Evolutionary conservation across 2,113 vertebrate genomes (phyloP).

Genomic region (Hepsetus odoe): DNA sequence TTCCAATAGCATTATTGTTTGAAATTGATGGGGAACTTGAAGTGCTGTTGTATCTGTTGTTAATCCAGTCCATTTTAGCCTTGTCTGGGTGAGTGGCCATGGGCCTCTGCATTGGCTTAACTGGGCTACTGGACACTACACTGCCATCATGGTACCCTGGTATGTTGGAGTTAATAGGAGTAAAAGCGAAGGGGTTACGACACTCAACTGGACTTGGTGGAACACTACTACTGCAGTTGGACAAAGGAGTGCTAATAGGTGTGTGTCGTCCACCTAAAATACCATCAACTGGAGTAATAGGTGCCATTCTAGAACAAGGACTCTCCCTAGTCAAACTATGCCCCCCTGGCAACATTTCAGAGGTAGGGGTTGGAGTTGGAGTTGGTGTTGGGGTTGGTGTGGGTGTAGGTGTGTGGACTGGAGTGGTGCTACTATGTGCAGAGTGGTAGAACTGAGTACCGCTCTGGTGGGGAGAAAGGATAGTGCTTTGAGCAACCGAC

Average conservation of each 20-base stretch:
- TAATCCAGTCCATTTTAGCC: slow-evolving; percentile 97
- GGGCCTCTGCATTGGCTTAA: slow-evolving; percentile 98
- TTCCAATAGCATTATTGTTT: slow-evolving; percentile 78
- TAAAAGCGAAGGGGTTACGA: slow-evolving; percentile 95
- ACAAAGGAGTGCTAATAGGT: slow-evolving; percentile 91
- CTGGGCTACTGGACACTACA: slow-evolving; percentile 92
- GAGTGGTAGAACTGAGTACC: slow-evolving; percentile 85
- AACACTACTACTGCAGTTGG: slow-evolving; percentile 89
- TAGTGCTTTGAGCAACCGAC: slow-evolving; percentile 75
- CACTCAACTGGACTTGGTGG: slow-evolving; percentile 97
- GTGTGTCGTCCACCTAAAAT: slow-evolving; percentile 92
- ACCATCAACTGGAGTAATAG: slow-evolving; percentile 91
- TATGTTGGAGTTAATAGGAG: slow-evolving; percentile 92
- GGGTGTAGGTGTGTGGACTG: slow-evolving; percentile 87
- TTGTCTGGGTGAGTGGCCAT: slow-evolving; percentile 98
- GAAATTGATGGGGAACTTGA: slow-evolving; percentile 80
- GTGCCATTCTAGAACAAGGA: slow-evolving; percentile 87
- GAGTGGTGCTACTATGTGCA: slow-evolving; percentile 88
- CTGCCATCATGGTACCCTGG: slow-evolving; percentile 91
- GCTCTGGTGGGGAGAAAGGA: slow-evolving; percentile 80
- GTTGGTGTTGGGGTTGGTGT: slow-evolving; percentile 84
- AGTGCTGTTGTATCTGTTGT: slow-evolving; percentile 83
- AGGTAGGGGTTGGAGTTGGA: slow-evolving; percentile 90
- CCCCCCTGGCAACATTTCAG: slow-evolving; percentile 86
- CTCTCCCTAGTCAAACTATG: slow-evolving; percentile 88